Base-by-base conservation (phyloP, 2,113 vertebrate genomes). In the Scomber colias region DNA sequence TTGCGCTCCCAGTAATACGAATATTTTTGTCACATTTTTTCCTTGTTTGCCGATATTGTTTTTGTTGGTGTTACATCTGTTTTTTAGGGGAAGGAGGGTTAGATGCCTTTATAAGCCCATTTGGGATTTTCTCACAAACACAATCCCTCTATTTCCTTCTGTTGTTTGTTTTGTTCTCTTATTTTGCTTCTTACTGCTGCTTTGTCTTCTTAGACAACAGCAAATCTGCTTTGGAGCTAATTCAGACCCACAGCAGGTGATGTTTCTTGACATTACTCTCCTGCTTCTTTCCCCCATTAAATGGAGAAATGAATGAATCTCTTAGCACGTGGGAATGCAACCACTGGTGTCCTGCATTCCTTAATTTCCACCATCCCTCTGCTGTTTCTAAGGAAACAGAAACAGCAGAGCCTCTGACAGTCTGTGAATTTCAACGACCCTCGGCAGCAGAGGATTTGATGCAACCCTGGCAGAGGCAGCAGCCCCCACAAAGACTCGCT, bases 381-480 rank as follows among this genome's bases (percentile, higher is more conserved):
- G 80, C 60, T 3, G 87, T 91, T 80, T 86, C 87, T 84, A 80
- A 3, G 87, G 87, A 77, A 79, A 89, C 75, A 15, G 54, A 44
- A n/a, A 54, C 67, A 74, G 83, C 54, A 57, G 70, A 79, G 74
- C 57, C 73, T 60, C 82, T 21, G 63, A 81, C 76, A 19, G 79
- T 50, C 81, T 78, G 61, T 85, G 87, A 83, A 90, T 90, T 71
- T 77, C 79, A 87, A 87, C 64, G 19, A 75, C 65, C 71, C 75
- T 71, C 68, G 4, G 79, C 72, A 71, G 64, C 70, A 61, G 1
- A 66, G 71, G 59, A 49, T 60, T 61, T 44, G 49, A 75, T 5
- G 81, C 15, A 5, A 9, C 66, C 62, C 51, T 71, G 62, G 46
- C 24, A 67, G 35, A 44, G 53, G 44, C 62, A 59, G 64, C 56